These are phyloP conservation scores for Trachelus stipa DNA, from an alignment of 2,888 invertebrate species.

Conservation along the genomic window DNA sequence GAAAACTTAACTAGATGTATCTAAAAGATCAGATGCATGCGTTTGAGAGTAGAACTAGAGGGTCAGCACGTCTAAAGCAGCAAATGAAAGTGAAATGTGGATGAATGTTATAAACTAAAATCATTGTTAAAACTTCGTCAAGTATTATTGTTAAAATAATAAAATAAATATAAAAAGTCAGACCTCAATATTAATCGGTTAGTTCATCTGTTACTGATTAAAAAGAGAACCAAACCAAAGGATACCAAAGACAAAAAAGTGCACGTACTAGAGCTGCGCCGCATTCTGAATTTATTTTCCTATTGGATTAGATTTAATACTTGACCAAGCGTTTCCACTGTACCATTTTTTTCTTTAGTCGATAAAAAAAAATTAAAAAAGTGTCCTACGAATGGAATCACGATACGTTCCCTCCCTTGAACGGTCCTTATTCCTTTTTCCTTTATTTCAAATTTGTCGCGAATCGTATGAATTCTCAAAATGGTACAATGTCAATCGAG, in stretches of 20 bases:
- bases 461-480: background rate
- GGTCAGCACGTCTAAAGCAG: constrained; percentile 63
- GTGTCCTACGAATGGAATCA: background rate
- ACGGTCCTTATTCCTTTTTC: background rate
- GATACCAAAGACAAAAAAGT: constrained; percentile 6
- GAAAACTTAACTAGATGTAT: constrained; percentile 26
- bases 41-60: constrained; percentile 25
- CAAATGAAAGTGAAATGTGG: constrained; percentile 64
- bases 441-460: background rate
- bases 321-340: constrained; percentile 62
- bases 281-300: constrained; percentile 18
- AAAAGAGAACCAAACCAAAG: constrained; percentile 9
- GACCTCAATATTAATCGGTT: constrained; percentile 29
- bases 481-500: constrained; percentile 15
- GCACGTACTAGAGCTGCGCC: constrained; percentile 15
- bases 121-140: constrained; percentile 58
- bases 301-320: constrained; percentile 45
- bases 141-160: constrained; percentile 50
- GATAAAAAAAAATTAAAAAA: background rate
- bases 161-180: background rate
- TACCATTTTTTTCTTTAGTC: constrained; percentile 52
- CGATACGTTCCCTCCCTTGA: background rate
- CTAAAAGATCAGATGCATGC: constrained; percentile 37
- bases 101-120: constrained; percentile 62
- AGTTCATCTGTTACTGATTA: constrained; percentile 19